These are phyloP conservation scores for Pelusios castaneus DNA, from an alignment of 2,113 vertebrate species.

Conservation along the genomic window DNA sequence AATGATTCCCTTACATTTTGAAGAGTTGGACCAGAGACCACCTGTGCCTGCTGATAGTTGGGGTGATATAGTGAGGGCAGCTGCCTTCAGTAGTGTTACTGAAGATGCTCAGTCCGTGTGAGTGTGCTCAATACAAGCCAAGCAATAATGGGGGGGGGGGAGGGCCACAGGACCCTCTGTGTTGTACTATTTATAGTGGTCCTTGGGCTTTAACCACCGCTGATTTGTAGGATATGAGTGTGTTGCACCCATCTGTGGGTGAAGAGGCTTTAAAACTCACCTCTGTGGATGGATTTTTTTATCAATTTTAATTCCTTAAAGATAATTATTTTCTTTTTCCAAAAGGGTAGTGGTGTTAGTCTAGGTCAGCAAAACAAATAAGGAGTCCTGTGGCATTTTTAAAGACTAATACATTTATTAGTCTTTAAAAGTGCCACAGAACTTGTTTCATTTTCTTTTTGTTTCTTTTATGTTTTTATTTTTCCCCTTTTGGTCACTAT, in stretches of 20 bases:
- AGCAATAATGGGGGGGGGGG: too few relatives aligned
- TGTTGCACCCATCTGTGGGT: not conserved
- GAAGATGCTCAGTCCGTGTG: too few relatives aligned
- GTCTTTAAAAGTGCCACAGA: too few relatives aligned
- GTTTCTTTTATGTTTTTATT: not conserved
- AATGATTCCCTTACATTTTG: not conserved
- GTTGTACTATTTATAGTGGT: not conserved
- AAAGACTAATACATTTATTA: too few relatives aligned
- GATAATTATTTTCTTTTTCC: not conserved
- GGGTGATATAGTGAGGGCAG: too few relatives aligned
- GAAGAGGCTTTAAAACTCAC: not conserved
- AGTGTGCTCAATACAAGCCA: too few relatives aligned
- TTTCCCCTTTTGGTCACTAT: not conserved
- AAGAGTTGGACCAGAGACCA: not conserved
- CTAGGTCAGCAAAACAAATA: too few relatives aligned
- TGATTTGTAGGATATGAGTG: rapidly evolving
- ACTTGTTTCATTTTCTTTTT: not conserved
- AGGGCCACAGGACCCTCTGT: too few relatives aligned
- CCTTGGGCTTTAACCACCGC: not conserved
- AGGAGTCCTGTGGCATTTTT: too few relatives aligned
- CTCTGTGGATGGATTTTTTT: not conserved
- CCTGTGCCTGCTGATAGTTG: too few relatives aligned
- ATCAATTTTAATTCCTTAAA: not conserved
- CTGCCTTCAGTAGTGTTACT: too few relatives aligned
- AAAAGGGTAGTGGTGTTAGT: too few relatives aligned